Base-by-base conservation (phyloP, 2,113 vertebrate genomes). In the Fregetta grallaria region DNA sequence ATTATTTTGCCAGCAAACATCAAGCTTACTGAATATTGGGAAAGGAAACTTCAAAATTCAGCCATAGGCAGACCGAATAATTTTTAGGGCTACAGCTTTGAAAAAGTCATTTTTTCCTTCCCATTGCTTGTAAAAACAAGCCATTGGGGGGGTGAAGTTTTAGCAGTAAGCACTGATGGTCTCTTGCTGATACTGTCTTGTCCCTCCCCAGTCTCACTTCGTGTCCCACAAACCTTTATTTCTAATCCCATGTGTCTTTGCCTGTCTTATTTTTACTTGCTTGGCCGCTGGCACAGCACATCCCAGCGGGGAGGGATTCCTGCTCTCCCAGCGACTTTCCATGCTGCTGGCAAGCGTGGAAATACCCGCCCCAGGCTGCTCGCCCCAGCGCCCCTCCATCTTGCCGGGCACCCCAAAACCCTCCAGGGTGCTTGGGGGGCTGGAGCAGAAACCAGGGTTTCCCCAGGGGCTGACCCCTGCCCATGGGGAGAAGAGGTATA, bases 351-450 rank as follows among this genome's bases (percentile, higher is more conserved):
- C 23, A 63, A 34, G 38, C 0, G 0, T 59, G 23, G 49, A 71
- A 86, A 79, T 79, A 63, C 32, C 53, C 34, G 55, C 32, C 13
- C 11, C 17, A 15, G 38, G 55, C 66, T 72, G 56, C 67, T 86
- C 1, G 0, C 7, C 15, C 36, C 34, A 40, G 26, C 0, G 0
- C 15, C 27, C 36, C 13, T 59, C 11, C 3, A 1, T 34, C 23
- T 49, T 72, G 10, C 34, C 1, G 1, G 58, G 32, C 9, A 32
- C 23, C 44, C 20, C 23, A 44, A 83, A 89, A 30, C 27, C 16
- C 19, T 55, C 17, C 2, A 0, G 10, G 10, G 8, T 78, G 18
- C 19, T 6, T 21, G 63, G 32, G 21, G 6, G 6, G 13, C 58
- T 86, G 53, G 9, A 86, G 20, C 13, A 82, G 86, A 79, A 90